Base-by-base conservation (phyloP, 2,888 invertebrate genomes). In the Linyphia triangularis region DNA sequence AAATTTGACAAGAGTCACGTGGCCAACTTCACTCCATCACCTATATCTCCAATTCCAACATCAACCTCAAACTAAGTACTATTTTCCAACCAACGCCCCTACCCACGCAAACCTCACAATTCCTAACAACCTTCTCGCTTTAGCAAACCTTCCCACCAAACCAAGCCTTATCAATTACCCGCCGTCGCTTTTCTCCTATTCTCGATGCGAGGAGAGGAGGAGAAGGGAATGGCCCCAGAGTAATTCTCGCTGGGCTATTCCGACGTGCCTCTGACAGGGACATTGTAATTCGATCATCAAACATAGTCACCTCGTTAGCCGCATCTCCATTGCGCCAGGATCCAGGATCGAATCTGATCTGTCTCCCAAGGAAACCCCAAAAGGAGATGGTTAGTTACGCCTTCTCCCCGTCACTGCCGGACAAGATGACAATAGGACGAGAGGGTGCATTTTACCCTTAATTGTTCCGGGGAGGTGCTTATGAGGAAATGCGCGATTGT, bases 201-300 rank as follows among this genome's bases (percentile, higher is more conserved):
- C 30, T 51, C 43, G 26, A 51, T 51, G 57, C 51, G 19, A 28
- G 10, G 51, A 9, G 51, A 10, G 51, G 72, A 43, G 24, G 51
- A 43, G 24, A n/a, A 28, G 22, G 59, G 28, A 63, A 10, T 24
- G 24, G 28, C 28, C 63, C 2, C 26, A 10, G 63, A 30, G 73
- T 59, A 10, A 73, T 73, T 73, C 73, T 72, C 51, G 9, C 26
- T n/a, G n/a, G n/a, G n/a, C n/a, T n/a, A n/a, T 51, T 51, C 51
- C 13, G 51, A 51, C 51, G 51, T 51, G 70, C 26, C 43, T 37
- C 43, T 24, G 61, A 63, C 77, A 67, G 30, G 30, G 63, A 69
- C 70, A 72, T 82, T 82, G 82, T 82, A 72, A 82, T 63, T 63
- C 72, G 72, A 82, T 72, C 72, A 40, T 82, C 82, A 72, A 82